Evolutionary conservation across 2,888 invertebrate species (phyloP).

Genomic region (Sclerodermus sp.): DNA sequence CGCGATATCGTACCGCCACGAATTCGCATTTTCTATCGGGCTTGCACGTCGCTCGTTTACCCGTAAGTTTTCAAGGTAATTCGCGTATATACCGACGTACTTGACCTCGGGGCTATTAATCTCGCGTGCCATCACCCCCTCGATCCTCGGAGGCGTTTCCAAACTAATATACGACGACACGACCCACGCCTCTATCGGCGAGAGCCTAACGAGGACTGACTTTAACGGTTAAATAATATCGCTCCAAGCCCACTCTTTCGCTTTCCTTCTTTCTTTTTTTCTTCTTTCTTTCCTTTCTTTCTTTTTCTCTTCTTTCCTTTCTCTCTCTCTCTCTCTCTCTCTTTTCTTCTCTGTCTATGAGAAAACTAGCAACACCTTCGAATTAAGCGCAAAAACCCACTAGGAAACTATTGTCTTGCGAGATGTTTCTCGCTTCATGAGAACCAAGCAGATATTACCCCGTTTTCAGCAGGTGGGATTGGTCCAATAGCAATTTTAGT

Average conservation of each 20-base stretch:
- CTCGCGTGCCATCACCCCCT: slow-evolving; percentile 38
- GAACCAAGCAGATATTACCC: too few relatives aligned
- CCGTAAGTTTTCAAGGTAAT: slow-evolving; percentile 30
- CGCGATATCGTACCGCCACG: background rate
- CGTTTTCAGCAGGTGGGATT: too few relatives aligned
- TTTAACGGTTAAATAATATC: slow-evolving; percentile 52
- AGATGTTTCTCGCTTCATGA: too few relatives aligned
- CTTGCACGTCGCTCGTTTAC: slow-evolving; percentile 7
- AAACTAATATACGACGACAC: slow-evolving; percentile 49
- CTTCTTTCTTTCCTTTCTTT: too few relatives aligned
- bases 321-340: too few relatives aligned
- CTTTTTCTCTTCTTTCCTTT: too few relatives aligned
- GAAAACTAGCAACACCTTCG: background rate
- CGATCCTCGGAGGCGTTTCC: slow-evolving; percentile 43
- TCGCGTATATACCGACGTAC: slow-evolving; percentile 28
- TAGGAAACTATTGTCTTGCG: too few relatives aligned
- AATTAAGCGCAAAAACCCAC: background rate
- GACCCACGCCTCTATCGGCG: slow-evolving; percentile 48
- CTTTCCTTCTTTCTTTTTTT: too few relatives aligned
- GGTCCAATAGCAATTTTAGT: too few relatives aligned
- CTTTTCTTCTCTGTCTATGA: background rate
- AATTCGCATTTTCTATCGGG: slow-evolving; percentile 22
- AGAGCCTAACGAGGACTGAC: slow-evolving; percentile 46
- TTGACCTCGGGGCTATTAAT: slow-evolving; percentile 43
- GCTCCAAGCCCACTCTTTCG: slow-evolving; percentile 12